phyloP scores from a whole-genome alignment of 2,113 vertebrate species.

The Gorsachius goisagi region DNA sequence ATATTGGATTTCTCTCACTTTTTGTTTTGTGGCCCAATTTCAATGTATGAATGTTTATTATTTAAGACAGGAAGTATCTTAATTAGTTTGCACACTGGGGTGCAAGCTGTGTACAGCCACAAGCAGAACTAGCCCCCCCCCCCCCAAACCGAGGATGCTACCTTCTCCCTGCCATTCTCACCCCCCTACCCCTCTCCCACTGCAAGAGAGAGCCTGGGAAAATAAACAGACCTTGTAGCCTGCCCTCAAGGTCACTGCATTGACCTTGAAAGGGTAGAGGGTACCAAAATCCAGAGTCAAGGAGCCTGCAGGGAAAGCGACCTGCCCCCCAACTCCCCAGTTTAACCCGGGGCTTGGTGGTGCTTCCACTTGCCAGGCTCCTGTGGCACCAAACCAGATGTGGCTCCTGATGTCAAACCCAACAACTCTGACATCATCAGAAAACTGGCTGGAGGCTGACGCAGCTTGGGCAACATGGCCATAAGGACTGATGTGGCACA shows the following conservation, averaged over 20 bases:
- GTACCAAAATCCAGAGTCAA: conserved; percentile 8
- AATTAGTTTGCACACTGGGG: not conserved
- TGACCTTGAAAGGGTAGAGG: conserved; percentile 50
- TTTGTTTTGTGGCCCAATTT: not conserved
- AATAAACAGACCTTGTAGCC: conserved; percentile 39
- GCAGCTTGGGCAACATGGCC: not conserved
- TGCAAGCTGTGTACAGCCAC: not conserved
- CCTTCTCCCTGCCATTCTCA: not conserved
- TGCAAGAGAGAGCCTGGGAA: conserved; percentile 53
- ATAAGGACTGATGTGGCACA: rapidly evolving
- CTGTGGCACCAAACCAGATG: rapidly evolving
- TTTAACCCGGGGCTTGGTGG: not conserved
- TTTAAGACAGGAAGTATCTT: not conserved
- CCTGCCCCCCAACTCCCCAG: rapidly evolving
- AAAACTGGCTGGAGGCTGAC: not conserved
- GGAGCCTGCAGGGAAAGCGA: not conserved
- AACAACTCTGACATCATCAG: not conserved
- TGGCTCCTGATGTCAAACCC: not conserved
- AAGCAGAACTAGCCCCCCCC: not conserved
- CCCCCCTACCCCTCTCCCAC: not conserved
- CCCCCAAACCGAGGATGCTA: not conserved
- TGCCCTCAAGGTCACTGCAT: conserved; percentile 32
- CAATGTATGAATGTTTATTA: not conserved
- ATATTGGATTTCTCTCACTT: not conserved
- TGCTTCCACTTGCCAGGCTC: not conserved